phyloP scores from a whole-genome alignment of 2,797 vertebrate genomes.

The Simalia tracyae region DNA sequence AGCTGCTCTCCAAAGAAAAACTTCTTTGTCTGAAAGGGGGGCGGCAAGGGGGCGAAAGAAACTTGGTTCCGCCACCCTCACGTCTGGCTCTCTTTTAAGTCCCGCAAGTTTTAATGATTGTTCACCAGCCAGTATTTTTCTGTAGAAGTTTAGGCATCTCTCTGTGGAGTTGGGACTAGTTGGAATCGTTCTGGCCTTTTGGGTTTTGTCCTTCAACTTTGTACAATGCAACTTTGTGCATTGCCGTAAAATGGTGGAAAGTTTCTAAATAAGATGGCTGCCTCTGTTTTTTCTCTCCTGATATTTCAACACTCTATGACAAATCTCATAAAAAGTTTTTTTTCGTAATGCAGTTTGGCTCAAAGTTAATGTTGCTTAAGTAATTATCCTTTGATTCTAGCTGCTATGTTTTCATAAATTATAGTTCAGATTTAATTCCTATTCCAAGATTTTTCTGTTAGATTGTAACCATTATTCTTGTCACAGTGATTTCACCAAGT shows the following conservation, averaged over 20 bases:
- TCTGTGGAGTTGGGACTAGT: background rate
- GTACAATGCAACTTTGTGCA: background rate
- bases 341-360: background rate
- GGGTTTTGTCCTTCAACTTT: background rate
- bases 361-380: background rate
- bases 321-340: background rate
- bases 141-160: background rate
- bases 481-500: background rate
- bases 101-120: background rate
- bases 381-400: background rate
- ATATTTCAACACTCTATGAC: background rate
- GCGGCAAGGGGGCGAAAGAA: background rate
- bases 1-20: background rate
- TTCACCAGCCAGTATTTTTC: background rate
- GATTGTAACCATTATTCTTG: background rate
- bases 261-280: constrained; percentile 40
- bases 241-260: constrained; percentile 42
- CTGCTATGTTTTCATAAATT: background rate
- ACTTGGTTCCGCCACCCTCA: background rate
- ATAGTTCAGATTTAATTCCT: background rate
- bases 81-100: background rate
- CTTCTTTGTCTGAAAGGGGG: background rate
- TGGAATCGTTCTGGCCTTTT: background rate
- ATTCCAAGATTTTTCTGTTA: background rate
- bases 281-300: background rate